Evolutionary conservation across 2,888 invertebrate genomes (phyloP), one percentile per base, ranked within the genome.

Genomic region (Entomobrya proxima): DNA sequence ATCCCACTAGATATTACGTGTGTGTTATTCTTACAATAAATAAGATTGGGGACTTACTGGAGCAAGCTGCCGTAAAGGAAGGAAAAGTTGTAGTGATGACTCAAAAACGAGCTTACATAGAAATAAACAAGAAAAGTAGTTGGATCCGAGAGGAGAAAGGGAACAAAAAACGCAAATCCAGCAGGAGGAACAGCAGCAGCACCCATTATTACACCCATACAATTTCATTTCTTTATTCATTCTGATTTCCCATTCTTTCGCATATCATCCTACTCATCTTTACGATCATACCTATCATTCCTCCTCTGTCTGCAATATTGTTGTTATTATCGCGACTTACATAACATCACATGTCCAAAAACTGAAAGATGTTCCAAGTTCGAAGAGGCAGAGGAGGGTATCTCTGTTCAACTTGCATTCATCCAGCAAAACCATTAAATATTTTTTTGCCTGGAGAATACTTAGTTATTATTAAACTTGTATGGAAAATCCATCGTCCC

Each of bases 301-400:
- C 52, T 5, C n/a, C n/a, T n/a, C n/a, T n/a, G n/a, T n/a, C 15
- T 52, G 52, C 52, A 52, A 52, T 52, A 52, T 52, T 11, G 21
- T 52, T 52, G 52, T 24, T 52, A 52, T 52, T 52, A 52, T 52
- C 24, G 6, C 52, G 18, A 18, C 52, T 52, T 52, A 24, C 52
- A 52, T 52, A 52, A 52, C 52, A 52, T 52, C 47, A 47, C 52
- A 52, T 24, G n/a, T n/a, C n/a, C n/a, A n/a, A n/a, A n/a, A n/a
- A n/a, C n/a, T n/a, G n/a, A n/a, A n/a, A n/a, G n/a, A 52, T 52
- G 52, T 18, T 13, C 6, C 21, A 6, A 24, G 4, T 52, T 52
- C 24, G 4, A n/a, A n/a, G n/a, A 52, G 52, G 24, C 21, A 24
- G 52, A 24, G 24, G 24, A 24, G 52, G 52, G 24, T 21, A 11